Conservation (phyloP, 2,113 vertebrate genomes). For the Dasyprocta punctata region DNA sequence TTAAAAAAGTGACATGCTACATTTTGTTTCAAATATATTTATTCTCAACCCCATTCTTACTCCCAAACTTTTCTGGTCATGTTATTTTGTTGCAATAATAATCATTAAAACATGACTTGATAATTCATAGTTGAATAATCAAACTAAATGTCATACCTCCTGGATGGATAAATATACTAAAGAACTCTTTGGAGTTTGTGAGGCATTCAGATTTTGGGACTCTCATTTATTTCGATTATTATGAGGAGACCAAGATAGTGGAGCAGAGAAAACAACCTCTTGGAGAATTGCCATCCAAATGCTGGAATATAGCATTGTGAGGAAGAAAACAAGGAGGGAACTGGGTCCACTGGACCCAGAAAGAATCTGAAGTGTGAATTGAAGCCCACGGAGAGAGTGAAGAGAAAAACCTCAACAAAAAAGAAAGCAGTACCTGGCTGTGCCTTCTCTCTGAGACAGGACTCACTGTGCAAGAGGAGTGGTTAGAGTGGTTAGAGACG, state of each 20-base stretch:
- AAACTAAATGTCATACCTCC: not conserved
- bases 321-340: too few species aligned
- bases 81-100: not conserved
- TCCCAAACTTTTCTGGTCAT: not conserved
- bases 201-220: conserved; percentile 13
- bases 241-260: not conserved
- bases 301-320: too few species aligned
- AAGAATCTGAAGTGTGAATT: too few species aligned
- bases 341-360: too few species aligned
- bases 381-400: too few species aligned
- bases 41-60: not conserved
- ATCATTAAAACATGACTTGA: not conserved
- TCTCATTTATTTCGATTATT: conserved; percentile 18
- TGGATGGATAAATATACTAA: not conserved
- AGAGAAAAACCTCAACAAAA: too few species aligned
- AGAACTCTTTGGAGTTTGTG: not conserved
- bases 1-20: not conserved
- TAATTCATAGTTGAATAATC: not conserved
- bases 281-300: too few species aligned
- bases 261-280: too few species aligned
- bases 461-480: too few species aligned
- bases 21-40: conserved; percentile 5
- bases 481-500: too few species aligned
- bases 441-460: too few species aligned
- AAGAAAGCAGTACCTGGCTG: too few species aligned